Evolutionary conservation across 2,797 vertebrate species (phyloP).

Genomic region (Sebastes baramenuke): DNA sequence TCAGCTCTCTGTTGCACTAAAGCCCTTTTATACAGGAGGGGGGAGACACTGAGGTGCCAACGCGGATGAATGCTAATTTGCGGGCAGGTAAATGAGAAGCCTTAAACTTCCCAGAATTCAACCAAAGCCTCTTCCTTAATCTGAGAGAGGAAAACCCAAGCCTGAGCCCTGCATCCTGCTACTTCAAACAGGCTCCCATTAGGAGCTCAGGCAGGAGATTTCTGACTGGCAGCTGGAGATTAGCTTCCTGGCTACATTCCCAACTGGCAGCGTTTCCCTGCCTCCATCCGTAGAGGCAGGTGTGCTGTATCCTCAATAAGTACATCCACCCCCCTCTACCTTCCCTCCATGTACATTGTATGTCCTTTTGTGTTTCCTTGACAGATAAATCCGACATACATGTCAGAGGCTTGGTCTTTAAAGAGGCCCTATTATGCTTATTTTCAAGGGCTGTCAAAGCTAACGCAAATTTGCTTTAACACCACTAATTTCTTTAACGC

Average conservation of each 20-base stretch:
- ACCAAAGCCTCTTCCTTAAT: conserved; percentile 25
- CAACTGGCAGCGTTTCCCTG: conserved; percentile 2
- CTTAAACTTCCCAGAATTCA: background rate
- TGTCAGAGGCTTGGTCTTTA: conserved; percentile 31
- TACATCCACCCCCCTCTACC: background rate
- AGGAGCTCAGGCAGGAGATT: conserved; percentile 38
- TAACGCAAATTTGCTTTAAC: too few species aligned
- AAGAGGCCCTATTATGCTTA: too few species aligned
- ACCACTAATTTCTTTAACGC: too few species aligned
- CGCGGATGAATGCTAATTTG: conserved; percentile 5
- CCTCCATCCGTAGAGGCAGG: conserved; percentile 19
- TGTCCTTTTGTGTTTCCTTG: background rate
- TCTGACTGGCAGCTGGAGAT: conserved; percentile 43
- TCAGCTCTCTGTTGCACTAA: background rate
- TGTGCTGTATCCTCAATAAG: conserved; percentile 19
- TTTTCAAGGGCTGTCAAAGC: too few species aligned
- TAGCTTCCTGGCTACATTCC: conserved; percentile 48
- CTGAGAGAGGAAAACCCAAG: conserved; percentile 10
- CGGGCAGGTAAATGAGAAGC: conserved; percentile 22
- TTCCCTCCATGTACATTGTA: background rate
- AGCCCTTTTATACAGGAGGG: background rate
- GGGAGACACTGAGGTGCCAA: conserved; percentile 6
- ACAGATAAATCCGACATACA: background rate
- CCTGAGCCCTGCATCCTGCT: conserved; percentile 22
- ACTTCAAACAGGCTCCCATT: conserved; percentile 52